Evolutionary conservation across 2,113 vertebrate genomes (phyloP), one percentile per base, ranked within the genome.

Genomic region (Vicugna pacos): DNA sequence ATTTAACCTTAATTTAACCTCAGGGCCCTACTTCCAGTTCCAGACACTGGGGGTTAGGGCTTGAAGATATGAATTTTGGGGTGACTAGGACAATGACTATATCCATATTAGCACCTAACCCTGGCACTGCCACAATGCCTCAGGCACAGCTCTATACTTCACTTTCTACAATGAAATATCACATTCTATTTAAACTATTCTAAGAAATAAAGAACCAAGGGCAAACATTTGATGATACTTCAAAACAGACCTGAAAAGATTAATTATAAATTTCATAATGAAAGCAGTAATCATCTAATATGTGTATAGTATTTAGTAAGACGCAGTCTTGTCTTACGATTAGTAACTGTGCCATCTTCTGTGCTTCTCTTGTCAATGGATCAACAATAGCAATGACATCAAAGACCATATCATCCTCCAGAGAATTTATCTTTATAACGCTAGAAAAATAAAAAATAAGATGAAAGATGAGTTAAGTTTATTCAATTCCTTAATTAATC

Each of bases 331-430:
- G 19, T 98, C 99, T 99, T 99, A 99, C 99, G 96, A 99, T 98
- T 93, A 99, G 93, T 62, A 99, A 98, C 28, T 99, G 98, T 69
- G 99, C 97, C 98, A 99, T 98, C 98, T 99, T 99, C 98, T 99
- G 99, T 76, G 99, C 99, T 84, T 99, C 99, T 98, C 99, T 99
- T 16, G 99, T 99, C 91, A 99, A 97, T 11, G 99, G 99, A 97
- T 99, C 99, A 95, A 99, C 98, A 69, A 99, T 95, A 86, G 99
- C 99, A 97, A 99, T 60, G n/a, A 99, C 98, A 60, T 99, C 99
- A 96, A 99, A 99, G 97, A 99, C 99, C 46, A 99, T 98, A 70
- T 99, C 99, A 64, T 98, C 98, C 91, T 99, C 98, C 12, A 98
- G 98, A 13, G 99, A 99, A 64, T 98, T 91, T 2, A 99, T 91